Percentiles rank a stretch among this genome's conserved stretches.
phyloP scores from a whole-genome alignment of 2,888 invertebrate genomes.

The Exephanes ischioxanthus region DNA sequence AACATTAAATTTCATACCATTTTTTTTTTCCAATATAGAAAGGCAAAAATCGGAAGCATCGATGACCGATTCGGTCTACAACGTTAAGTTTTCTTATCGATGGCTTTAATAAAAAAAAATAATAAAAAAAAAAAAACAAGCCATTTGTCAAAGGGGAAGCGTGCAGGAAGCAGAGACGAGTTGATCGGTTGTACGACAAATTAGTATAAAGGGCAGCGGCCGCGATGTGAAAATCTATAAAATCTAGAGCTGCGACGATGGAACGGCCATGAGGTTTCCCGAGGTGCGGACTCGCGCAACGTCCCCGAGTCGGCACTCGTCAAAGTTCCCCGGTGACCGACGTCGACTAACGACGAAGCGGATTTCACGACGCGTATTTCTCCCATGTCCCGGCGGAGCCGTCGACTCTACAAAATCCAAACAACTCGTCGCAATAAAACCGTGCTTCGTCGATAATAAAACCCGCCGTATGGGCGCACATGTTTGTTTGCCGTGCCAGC shows the following conservation, averaged over 20 bases:
- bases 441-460: slow-evolving; percentile 80
- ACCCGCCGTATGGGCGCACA: slow-evolving; percentile 73
- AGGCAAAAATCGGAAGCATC: not conserved
- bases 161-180: not conserved
- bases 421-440: slow-evolving; percentile 80
- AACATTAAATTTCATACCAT: no score
- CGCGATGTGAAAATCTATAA: not conserved
- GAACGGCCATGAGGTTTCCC: not conserved
- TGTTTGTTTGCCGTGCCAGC: slow-evolving; percentile 79
- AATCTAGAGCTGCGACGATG: slow-evolving; percentile 5
- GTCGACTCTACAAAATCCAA: slow-evolving; percentile 77
- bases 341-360: slow-evolving; percentile 29
- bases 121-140: slow-evolving; percentile 2
- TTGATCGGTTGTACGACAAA: not conserved
- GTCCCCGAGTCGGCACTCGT: slow-evolving; percentile 56
- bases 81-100: not conserved
- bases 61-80: not conserved
- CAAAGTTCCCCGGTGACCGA: slow-evolving; percentile 50
- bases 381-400: slow-evolving; percentile 50
- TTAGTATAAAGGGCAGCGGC: slow-evolving; percentile 10
- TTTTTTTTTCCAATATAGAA: not conserved
- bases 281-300: not conserved
- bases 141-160: no score
- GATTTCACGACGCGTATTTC: slow-evolving; percentile 43
- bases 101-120: not conserved